Evolutionary conservation across 2,888 invertebrate species (phyloP).

Genomic region (Alviniconcha strummeri): DNA sequence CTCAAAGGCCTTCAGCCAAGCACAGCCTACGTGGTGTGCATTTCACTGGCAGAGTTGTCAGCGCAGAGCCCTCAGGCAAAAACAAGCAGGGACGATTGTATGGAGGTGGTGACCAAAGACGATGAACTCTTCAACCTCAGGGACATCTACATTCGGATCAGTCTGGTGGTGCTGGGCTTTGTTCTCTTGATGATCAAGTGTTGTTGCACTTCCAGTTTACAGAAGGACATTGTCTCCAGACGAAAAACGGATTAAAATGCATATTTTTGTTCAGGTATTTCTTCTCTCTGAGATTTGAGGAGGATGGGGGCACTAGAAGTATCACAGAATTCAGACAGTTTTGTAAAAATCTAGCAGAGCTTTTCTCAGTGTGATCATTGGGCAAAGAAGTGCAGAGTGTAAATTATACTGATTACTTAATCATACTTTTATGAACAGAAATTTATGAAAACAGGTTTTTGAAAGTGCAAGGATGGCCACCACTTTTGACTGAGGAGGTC

Average conservation of each 20-base stretch:
- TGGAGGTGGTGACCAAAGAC: slow-evolving; percentile 35
- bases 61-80: neutral
- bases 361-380: too few relatives aligned
- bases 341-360: too few relatives aligned
- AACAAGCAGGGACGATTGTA: slow-evolving; percentile 25
- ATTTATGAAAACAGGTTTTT: too few relatives aligned
- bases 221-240: neutral
- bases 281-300: too few relatives aligned
- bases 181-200: slow-evolving; percentile 12
- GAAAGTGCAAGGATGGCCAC: too few relatives aligned
- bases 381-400: too few relatives aligned
- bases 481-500: too few relatives aligned
- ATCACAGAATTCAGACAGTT: too few relatives aligned
- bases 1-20: slow-evolving; percentile 36
- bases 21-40: slow-evolving; percentile 46
- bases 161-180: neutral
- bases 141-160: slow-evolving; percentile 17
- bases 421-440: too few relatives aligned
- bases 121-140: neutral
- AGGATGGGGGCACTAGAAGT: too few relatives aligned
- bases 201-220: neutral
- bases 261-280: too few relatives aligned
- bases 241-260: neutral
- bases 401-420: too few relatives aligned
- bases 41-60: slow-evolving; percentile 27